Base-by-base conservation (phyloP, 2,888 invertebrate species). In the Operophtera brumata region DNA sequence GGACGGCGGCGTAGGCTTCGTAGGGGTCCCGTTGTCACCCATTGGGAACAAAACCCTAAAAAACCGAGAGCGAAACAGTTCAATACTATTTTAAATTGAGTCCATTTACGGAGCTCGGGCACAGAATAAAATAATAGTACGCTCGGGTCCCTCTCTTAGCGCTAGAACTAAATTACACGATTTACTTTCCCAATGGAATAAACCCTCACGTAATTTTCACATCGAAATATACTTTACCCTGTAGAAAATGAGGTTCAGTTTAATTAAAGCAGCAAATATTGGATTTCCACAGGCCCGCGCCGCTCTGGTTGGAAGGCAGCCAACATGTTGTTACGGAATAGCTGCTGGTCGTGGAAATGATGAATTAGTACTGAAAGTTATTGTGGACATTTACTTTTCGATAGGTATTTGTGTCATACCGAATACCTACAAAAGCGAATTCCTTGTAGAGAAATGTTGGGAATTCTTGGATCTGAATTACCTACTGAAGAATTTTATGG, bases 291-390 rank as follows among this genome's bases (percentile, higher is more conserved):
- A 36, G 11, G 43, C 32, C 42, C 25, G 47, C 20, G 20, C 20
- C 20, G 20, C 20, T 20, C 20, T 20, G 20, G 57, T 66, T 66
- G 65, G 65, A 50, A 43, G 12, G 0, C 3, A 28, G 64, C 64
- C 64, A 64, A 43, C 32, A 11, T 47, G 46, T 37, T 57, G 57
- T 58, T 48, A 61, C 45, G 46, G 48, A 53, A 39, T 34, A 48
- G 37, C 34, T 40, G 37, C 34, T 40, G 11, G 30, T 25, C 11
- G 36, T 36, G 7, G 36, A 13, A 13, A 36, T 45, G 45, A 57
- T 47, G 49, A 39, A 50, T 54, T 53, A 45, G 54, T 30, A 46
- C 34, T 45, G 35, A 28, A 40, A 39, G 12, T 42, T 14, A 30
- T 11, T 35, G 37, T 28, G 36, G 13, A 1, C 13, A 36, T 13